Percentiles rank a stretch among this genome's conserved stretches.
These are phyloP conservation scores for Maccullochella peelii DNA, from an alignment of 2,113 vertebrate species.

Conservation along the genomic window DNA sequence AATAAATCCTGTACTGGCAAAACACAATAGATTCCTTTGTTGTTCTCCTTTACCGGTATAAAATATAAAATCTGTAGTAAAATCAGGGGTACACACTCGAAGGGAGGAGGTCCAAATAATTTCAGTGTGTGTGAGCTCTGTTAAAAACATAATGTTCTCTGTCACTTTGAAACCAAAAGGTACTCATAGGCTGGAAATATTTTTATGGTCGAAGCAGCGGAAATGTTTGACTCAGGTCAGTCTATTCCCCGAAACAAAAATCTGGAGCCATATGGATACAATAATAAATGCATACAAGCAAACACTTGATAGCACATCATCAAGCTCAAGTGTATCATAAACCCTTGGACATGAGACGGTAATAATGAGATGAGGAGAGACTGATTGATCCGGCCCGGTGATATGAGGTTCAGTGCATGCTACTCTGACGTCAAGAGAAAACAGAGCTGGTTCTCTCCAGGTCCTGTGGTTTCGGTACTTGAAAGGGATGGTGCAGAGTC, in stretches of 20 bases:
- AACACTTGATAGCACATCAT: slow-evolving; percentile 63
- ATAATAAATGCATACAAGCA: slow-evolving; percentile 63
- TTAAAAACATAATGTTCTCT: slow-evolving; percentile 43
- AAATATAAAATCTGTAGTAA: slow-evolving; percentile 26
- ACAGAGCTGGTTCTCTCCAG: slow-evolving; percentile 49
- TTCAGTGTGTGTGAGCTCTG: slow-evolving; percentile 45
- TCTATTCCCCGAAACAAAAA: slow-evolving; percentile 32
- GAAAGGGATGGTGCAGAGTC: slow-evolving; percentile 61
- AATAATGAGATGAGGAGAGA: slow-evolving; percentile 56
- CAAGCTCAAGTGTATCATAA: slow-evolving; percentile 29
- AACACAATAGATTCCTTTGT: neutral
- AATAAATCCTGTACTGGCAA: slow-evolving; percentile 2
- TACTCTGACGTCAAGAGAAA: slow-evolving; percentile 62
- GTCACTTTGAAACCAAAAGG: slow-evolving; percentile 54
- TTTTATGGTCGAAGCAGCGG: slow-evolving; percentile 47
- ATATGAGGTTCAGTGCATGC: slow-evolving; percentile 48
- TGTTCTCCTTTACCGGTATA: slow-evolving; percentile 15
- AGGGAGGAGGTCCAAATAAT: slow-evolving; percentile 40
- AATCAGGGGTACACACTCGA: slow-evolving; percentile 7
- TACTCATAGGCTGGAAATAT: slow-evolving; percentile 50
- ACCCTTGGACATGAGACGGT: slow-evolving; percentile 44
- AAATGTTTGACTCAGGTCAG: slow-evolving; percentile 61
- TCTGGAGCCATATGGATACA: slow-evolving; percentile 61
- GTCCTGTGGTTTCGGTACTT: slow-evolving; percentile 65
- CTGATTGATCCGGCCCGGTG: slow-evolving; percentile 48